Evolutionary conservation across 2,888 invertebrate species (phyloP), one percentile per base, ranked within the genome.

Genomic region (Yponomeuta evonymella): DNA sequence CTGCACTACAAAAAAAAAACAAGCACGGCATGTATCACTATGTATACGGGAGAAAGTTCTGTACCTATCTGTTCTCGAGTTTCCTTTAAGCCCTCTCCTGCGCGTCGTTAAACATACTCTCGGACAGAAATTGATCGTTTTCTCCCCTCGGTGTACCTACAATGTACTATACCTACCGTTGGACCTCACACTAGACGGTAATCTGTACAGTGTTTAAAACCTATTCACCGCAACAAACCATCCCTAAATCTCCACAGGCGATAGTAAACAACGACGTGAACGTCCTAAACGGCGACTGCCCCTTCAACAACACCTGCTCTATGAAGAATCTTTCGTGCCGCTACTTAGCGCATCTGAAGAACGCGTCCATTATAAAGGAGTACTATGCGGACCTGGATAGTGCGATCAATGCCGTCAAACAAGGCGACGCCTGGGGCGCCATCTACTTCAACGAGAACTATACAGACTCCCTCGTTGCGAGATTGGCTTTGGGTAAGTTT

Each of bases 391-490:
- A 94, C 75, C 88, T 95, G 6, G 92, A 94, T 0, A 88, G 93
- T 0, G 98, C 97, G 0, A 89, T 95, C 72, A 85, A 93, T 48
- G 96, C 96, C 0, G 98, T 98, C 0, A 88, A 93, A 58, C 86
- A 86, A 2, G 98, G 98, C 0, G 92, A 96, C 36, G 96, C 96
- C 0, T 98, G 98, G 98, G 98, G 98, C 2, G 96, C 96, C 10
- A 84, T 98, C 8, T 96, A 96, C 81, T 97, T 98, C 79, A 96
- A 97, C 36, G 95, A 96, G 79, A 98, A 98, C 82, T 98, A 98
- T 78, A 97, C 98, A 0, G 96, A 96, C 74, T 96, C 97, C 0
- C 93, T 98, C 48, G 95, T 97, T 0, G 97, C 97, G 1, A 93
- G 97, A 75, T 94, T 97, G 87, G 95, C 95, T 48, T 87, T 97